Evolutionary conservation across 2,888 invertebrate genomes (phyloP), one percentile per base, ranked within the genome.

Genomic region (Mesorhabditis spiculigera): DNA sequence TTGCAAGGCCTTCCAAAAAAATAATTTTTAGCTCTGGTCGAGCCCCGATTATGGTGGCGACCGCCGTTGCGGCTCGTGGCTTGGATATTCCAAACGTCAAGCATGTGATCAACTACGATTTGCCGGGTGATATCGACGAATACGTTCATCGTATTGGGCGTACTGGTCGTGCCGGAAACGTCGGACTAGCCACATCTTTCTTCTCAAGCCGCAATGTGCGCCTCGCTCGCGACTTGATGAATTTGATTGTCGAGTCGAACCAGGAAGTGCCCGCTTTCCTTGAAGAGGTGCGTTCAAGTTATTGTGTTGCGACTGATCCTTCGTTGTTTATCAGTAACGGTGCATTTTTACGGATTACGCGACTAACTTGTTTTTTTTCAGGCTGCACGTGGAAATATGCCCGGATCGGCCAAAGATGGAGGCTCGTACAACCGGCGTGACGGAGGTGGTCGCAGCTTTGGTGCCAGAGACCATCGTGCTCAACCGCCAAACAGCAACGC

Each of bases 31-130:
- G 69, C 62, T 71, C 72, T 8, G 97, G 96, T 71, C 90, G 91
- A 86, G 72, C 63, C 67, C 75, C 77, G 41, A 71, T 80, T 28
- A 73, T 80, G n/a, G 76, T 80, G 5, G 80, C 80, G 6, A 80
- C 80, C 58, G 80, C 80, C 42, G 80, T 78, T 6, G 80, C 80
- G 43, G 80, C 77, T 62, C 75, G 80, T 66, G 80, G 80, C 10
- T 66, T 80, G 43, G 80, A 80, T 45, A 80, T 80, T 73, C 77
- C 77, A 3, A 77, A 77, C 63, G 80, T 80, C 41, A 95, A 94
- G 86, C 96, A 98, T 89, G 98, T 98, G 80, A 95, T 98, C 85
- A 98, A 98, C 89, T 98, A 95, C 67, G 80, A 80, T 68, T 73
- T 80, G 10, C 80, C 80, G 8, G 74, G 70, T 28, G 28, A 28